Conservation (phyloP, 1,140 invertebrate genomes). For the Adoxophyes honmai region DNA sequence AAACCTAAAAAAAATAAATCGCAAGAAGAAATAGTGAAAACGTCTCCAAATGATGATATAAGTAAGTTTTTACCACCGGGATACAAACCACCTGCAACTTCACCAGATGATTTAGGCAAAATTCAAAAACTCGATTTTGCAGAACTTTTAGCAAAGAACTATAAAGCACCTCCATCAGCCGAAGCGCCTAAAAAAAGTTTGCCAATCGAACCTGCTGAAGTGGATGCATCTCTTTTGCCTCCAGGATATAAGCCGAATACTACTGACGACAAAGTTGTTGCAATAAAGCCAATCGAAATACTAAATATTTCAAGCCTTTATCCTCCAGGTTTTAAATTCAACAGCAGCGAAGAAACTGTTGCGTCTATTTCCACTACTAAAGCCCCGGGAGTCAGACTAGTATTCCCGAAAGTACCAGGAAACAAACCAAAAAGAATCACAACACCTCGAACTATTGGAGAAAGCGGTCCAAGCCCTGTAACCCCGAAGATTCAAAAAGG, state of each 20-base stretch:
- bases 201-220: constrained; percentile 67
- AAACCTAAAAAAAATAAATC: constrained; percentile 70
- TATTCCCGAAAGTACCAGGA: constrained; percentile 88
- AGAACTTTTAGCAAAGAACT: constrained; percentile 81
- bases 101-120: constrained; percentile 59
- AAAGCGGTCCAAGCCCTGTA: constrained; percentile 62
- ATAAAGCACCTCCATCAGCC: constrained; percentile 71
- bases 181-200: constrained; percentile 62
- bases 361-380: constrained; percentile 57
- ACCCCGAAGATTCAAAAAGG: constrained; percentile 86
- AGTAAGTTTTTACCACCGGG: constrained; percentile 81
- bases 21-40: constrained; percentile 61
- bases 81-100: constrained; percentile 66
- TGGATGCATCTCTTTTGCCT: constrained; percentile 81
- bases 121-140: constrained; percentile 79
- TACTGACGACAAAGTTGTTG: constrained; percentile 41
- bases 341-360: constrained; percentile 41
- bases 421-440: constrained; percentile 81
- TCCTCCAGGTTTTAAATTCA: constrained; percentile 80
- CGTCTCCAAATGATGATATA: constrained; percentile 72
- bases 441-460: constrained; percentile 69
- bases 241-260: constrained; percentile 77
- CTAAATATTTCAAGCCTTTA: constrained; percentile 78
- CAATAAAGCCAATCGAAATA: constrained; percentile 70
- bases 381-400: constrained; percentile 80